Percentiles rank a stretch among this genome's conserved stretches.
phyloP scores from a whole-genome alignment of 1,140 invertebrate species.

The Elymnias hypermnestra region DNA sequence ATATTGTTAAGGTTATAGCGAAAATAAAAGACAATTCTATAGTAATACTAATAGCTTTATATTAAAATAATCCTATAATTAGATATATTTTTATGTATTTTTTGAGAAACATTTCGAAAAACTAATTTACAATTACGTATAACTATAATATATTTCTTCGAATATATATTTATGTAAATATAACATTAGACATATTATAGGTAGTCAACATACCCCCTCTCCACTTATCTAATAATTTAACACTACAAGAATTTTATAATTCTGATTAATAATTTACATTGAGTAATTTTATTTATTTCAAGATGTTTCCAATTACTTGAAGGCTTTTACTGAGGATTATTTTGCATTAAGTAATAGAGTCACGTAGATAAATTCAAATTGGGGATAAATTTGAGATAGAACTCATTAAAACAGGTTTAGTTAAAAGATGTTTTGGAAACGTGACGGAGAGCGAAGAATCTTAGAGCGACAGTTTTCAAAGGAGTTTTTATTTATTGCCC shows the following conservation, averaged over 20 bases:
- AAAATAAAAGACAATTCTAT: no score
- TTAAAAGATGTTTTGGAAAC: not conserved
- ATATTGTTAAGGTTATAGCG: no score
- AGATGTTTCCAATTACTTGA: slow-evolving; percentile 7
- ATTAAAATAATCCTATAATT: slow-evolving; percentile 21
- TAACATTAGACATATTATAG: slow-evolving; percentile 16
- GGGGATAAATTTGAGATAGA: slow-evolving; percentile 15
- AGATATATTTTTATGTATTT: slow-evolving; percentile 13
- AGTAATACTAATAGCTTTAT: slow-evolving; percentile 20
- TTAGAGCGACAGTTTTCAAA: slow-evolving; percentile 1
- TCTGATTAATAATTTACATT: slow-evolving; percentile 13
- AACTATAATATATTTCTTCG: slow-evolving; percentile 7
- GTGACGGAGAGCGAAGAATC: slow-evolving; percentile 1
- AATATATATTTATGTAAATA: slow-evolving; percentile 14
- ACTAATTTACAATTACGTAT: slow-evolving; percentile 11
- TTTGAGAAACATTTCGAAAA: slow-evolving; percentile 17
- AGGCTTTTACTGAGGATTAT: slow-evolving; percentile 8
- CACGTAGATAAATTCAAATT: slow-evolving; percentile 21
- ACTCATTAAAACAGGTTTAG: slow-evolving; percentile 22
- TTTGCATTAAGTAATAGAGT: slow-evolving; percentile 17
- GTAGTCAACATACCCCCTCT: slow-evolving; percentile 16
- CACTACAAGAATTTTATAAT: slow-evolving; percentile 20
- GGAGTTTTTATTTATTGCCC: not conserved
- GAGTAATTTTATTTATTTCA: slow-evolving; percentile 10
- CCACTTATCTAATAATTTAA: slow-evolving; percentile 11